A percentile compares a stretch with the other conserved stretches of the same genome.
Evolutionary conservation across 2,888 invertebrate genomes (phyloP).

Genomic region (Conus canariensis): DNA sequence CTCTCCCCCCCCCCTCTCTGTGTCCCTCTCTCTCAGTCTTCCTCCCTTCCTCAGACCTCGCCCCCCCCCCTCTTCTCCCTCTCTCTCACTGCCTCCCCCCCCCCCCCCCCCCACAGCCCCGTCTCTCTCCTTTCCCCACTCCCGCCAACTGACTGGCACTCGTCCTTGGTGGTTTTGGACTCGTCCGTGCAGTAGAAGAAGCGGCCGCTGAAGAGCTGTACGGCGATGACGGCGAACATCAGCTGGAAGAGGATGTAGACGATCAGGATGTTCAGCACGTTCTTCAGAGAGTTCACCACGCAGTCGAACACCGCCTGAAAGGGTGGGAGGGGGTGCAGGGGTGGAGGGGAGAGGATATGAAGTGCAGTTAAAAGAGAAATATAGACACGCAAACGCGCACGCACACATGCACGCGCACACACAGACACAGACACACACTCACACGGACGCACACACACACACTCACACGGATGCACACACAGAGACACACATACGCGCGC

Average conservation of each 20-base stretch:
- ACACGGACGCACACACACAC: background rate
- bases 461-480: background rate
- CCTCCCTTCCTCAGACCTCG: background rate
- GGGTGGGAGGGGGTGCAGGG: no score
- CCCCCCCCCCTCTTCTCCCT: background rate
- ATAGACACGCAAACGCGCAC: background rate
- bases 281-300: constrained; percentile 99
- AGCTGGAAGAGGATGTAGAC: constrained; percentile 99
- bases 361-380: background rate
- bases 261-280: constrained; percentile 99
- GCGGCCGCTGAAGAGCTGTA: constrained; percentile 99
- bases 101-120: background rate
- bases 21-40: background rate
- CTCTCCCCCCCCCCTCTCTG: no score
- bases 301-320: constrained; percentile 99
- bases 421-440: background rate
- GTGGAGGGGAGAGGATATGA: no score
- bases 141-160: constrained; percentile 93
- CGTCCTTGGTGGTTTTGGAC: constrained; percentile 95
- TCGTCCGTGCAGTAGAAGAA: constrained; percentile 99
- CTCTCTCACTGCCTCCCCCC: background rate
- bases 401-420: background rate
- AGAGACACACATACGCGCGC: background rate
- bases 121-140: background rate
- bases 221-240: constrained; percentile 99